Evolutionary conservation across 2,888 invertebrate genomes (phyloP), one percentile per base, ranked within the genome.

Genomic region (Troides aeacus): DNA sequence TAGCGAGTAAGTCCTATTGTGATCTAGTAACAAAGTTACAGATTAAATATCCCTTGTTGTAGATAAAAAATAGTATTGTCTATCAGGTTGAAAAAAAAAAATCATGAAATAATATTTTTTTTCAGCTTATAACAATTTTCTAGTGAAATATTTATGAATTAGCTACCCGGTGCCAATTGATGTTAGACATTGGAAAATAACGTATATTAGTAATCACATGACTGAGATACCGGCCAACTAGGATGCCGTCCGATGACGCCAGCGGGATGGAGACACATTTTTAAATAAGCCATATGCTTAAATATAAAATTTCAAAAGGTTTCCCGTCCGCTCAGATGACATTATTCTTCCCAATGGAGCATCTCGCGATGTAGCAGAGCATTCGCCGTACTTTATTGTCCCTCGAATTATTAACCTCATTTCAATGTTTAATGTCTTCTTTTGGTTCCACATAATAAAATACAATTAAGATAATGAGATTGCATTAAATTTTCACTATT

Each of bases 221-320:
- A 89, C 80, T 76, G 74, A 72, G 66, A 66, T 74, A 72, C 75
- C 76, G 68, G 82, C 84, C 84, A 84, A 84, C 81, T 79, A 80
- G 83, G 84, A 81, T 85, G 82, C 83, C 80, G 81, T 72, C 78
- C 75, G 75, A 73, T 88, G 88, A 88, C 90, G 89, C 87, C 85
- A 81, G 78, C 69, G 76, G 73, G 79, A 74, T 73, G 72, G 77
- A 80, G 85, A 85, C 82, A 85, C 82, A 85, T 81, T 83, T 87
- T 86, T 84, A 85, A 88, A 90, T 86, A 86, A 84, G 82, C 83
- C 80, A 84, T 86, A 83, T 82, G 81, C 81, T 77, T 66, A 76
- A 73, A 79, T 79, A 84, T 80, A 69, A 76, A 75, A 79, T 84
- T 84, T 84, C 80, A 81, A 84, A 84, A 83, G 81, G 78, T 80